These are phyloP conservation scores for Tarsius wallacei DNA, from an alignment of 2,797 vertebrate genomes.

Conservation along the genomic window DNA sequence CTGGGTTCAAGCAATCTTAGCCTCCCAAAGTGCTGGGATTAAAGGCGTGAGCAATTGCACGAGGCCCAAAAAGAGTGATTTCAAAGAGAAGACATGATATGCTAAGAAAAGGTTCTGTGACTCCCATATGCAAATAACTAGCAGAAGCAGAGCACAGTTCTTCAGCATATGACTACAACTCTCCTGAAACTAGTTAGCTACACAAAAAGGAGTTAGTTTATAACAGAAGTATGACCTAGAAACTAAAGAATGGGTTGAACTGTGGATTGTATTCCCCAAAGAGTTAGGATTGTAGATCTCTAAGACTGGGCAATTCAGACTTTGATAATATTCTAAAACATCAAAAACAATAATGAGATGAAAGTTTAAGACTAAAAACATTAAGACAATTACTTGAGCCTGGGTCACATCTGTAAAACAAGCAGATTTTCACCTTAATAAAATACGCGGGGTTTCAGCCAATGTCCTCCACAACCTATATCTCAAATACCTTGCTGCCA, in stretches of 20 bases:
- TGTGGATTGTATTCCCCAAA: background rate
- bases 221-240: background rate
- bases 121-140: background rate
- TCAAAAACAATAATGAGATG: background rate
- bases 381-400: background rate
- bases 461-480: background rate
- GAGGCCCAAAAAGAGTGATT: background rate
- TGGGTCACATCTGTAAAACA: background rate
- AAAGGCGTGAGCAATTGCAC: too few relatives aligned
- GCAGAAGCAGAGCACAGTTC: background rate
- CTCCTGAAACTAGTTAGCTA: background rate
- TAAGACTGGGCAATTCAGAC: background rate
- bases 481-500: constrained; percentile 35
- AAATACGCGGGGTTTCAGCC: background rate
- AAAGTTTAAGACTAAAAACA: constrained; percentile 9
- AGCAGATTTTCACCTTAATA: background rate
- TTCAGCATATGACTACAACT: background rate
- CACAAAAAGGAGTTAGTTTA: background rate
- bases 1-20: too few relatives aligned
- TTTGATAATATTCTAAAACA: constrained; percentile 5
- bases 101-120: background rate
- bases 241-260: background rate
- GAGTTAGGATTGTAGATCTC: background rate
- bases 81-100: background rate
- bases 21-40: too few relatives aligned